Conservation (phyloP, 1,140 invertebrate genomes). For the Drosophila teissieri region DNA sequence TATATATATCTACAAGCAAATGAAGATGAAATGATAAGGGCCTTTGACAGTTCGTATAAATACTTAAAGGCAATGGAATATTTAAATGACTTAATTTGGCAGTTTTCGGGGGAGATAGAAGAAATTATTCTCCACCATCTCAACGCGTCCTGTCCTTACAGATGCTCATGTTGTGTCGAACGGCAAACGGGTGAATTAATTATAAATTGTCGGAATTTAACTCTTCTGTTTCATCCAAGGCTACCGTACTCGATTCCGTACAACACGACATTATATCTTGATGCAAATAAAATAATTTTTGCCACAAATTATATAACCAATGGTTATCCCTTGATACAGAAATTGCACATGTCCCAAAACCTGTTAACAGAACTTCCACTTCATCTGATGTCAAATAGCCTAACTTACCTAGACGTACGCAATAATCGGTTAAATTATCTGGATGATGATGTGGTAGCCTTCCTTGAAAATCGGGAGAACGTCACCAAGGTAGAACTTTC, state of each 20-base stretch:
- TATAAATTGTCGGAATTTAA: not conserved
- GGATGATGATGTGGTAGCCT: not conserved
- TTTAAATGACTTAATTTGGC: not conserved
- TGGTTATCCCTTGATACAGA: no score
- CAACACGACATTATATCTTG: not conserved
- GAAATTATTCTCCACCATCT: slow-evolving; percentile 2
- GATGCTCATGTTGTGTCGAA: slow-evolving; percentile 9
- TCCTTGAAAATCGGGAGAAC: not conserved
- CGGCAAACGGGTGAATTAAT: not conserved
- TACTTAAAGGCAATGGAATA: not conserved
- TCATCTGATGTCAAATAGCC: not conserved
- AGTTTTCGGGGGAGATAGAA: not conserved
- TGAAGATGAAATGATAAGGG: not conserved
- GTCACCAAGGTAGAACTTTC: slow-evolving; percentile 1
- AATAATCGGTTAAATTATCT: slow-evolving; percentile 4
- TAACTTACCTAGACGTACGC: slow-evolving; percentile 13
- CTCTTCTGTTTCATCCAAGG: slow-evolving; percentile 7
- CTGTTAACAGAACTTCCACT: slow-evolving; percentile 1
- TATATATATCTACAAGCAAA: not conserved
- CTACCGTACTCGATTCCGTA: no score
- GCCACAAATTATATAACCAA: no score
- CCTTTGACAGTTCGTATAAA: no score
- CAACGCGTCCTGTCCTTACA: not conserved
- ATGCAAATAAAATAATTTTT: slow-evolving; percentile 8
- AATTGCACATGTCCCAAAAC: slow-evolving; percentile 3